Conservation (phyloP, 2,888 invertebrate genomes). For the Nebria brevicollis region DNA sequence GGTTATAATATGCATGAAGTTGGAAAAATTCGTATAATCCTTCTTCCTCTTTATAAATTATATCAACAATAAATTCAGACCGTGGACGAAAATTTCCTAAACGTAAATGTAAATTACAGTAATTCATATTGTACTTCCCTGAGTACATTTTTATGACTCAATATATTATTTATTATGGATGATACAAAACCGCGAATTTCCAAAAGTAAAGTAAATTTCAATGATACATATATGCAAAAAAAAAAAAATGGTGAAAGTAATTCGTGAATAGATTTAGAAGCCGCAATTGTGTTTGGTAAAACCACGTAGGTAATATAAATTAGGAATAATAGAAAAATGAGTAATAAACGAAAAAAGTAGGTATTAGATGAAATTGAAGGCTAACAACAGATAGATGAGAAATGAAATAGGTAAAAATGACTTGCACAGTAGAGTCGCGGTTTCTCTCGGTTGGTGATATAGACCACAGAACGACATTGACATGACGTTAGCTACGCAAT, state of each 20-base stretch:
- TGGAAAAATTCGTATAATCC: neutral
- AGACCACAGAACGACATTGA: conserved; percentile 36
- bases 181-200: neutral
- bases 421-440: neutral
- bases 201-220: neutral
- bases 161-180: too few relatives aligned
- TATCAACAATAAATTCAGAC: neutral
- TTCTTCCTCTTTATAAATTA: neutral
- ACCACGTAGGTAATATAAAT: too few relatives aligned
- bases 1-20: neutral
- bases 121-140: too few relatives aligned
- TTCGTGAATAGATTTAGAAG: too few relatives aligned
- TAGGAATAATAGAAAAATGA: neutral
- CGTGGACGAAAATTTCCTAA: too few relatives aligned
- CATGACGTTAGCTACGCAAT: conserved; percentile 8
- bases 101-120: too few relatives aligned
- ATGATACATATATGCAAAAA: too few relatives aligned
- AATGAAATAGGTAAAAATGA: neutral
- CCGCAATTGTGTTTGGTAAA: too few relatives aligned
- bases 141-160: too few relatives aligned
- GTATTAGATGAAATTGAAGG: neutral
- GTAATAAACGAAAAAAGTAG: neutral
- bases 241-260: too few relatives aligned
- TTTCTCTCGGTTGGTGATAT: conserved; percentile 6
- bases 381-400: neutral